Base-by-base conservation (phyloP, 92 coral and sea anemone species). In the Phenganax stokvisi region DNA sequence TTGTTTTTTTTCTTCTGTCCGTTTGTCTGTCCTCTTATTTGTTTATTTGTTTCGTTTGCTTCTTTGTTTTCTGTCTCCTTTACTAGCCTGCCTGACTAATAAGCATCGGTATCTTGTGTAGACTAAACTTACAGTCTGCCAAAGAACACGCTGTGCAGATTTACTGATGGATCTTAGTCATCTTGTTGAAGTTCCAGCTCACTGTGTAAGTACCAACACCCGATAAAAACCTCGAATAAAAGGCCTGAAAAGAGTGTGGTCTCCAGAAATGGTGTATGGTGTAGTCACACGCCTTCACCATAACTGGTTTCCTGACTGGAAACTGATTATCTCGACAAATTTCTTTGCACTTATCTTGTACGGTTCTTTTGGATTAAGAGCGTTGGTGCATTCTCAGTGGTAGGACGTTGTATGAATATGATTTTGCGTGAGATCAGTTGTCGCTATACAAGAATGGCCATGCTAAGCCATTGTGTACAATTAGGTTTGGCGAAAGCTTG, bases 81-180 rank as follows among this genome's bases (percentile, higher is more conserved):
- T 37, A 37, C 47, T 37, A 5, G 5, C 47, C 47, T 37, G 47
- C 47, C 47, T 37, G 47, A 37, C 47, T 37, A 71, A 17, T 6
- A 71, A 47, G 16, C 51, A 30, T 71, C 37, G 54, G 12, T 27
- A 29, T 79, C 12, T 64, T 47, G 56, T 31, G 3, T 53, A 79
- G 83, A 68, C 69, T 17, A 79, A 79, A 62, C 74, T 79, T 16
- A 63, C 47, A 29, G 72, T 79, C 20, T 79, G 60, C 11, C 73
- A 79, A 51, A 57, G 60, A 53, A 65, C 61, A 65, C 83, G 62
- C 31, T 79, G 83, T 64, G 17, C 71, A 8, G 83, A 79, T 51
- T 62, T 79, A n/a, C 52, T 63, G 53, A 12, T 52, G 12, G 73
- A 79, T 51, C 68, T 79, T 51, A 64, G 74, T 54, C 37, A 79